Conservation (phyloP, 2,888 invertebrate genomes). For the Tiphia femorata region DNA sequence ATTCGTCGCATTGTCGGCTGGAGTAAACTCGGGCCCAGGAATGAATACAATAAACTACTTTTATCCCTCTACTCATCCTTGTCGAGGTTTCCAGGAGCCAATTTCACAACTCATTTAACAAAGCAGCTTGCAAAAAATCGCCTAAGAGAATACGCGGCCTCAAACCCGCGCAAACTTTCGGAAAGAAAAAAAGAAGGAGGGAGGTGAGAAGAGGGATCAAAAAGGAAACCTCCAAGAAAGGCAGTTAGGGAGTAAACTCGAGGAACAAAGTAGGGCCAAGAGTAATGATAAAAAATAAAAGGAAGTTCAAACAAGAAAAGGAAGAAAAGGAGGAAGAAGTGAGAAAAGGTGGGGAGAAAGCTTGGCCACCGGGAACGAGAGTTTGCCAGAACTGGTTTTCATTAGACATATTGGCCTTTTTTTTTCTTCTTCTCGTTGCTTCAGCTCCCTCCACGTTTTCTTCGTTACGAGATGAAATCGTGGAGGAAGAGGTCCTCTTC, state of each 20-base stretch:
- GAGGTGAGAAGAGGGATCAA: too few relatives aligned
- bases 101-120: too few relatives aligned
- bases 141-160: too few relatives aligned
- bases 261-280: not conserved
- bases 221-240: not conserved
- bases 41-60: too few relatives aligned
- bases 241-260: not conserved
- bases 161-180: too few relatives aligned
- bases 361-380: not conserved
- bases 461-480: conserved; percentile 11
- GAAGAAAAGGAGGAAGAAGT: not conserved
- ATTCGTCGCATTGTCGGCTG: too few relatives aligned
- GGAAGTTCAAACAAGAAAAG: not conserved
- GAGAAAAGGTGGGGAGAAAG: not conserved
- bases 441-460: conserved; percentile 1
- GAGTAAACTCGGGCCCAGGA: too few relatives aligned
- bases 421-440: conserved; percentile 12
- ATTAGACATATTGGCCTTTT: conserved; percentile 38
- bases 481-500: too few relatives aligned
- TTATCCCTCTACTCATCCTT: too few relatives aligned
- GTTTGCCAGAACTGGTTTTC: conserved; percentile 34
- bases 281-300: not conserved
- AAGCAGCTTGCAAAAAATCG: too few relatives aligned
- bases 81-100: too few relatives aligned
- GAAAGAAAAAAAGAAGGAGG: too few relatives aligned